Evolutionary conservation across 2,888 invertebrate species (phyloP).

Genomic region (Andrena praecox): DNA sequence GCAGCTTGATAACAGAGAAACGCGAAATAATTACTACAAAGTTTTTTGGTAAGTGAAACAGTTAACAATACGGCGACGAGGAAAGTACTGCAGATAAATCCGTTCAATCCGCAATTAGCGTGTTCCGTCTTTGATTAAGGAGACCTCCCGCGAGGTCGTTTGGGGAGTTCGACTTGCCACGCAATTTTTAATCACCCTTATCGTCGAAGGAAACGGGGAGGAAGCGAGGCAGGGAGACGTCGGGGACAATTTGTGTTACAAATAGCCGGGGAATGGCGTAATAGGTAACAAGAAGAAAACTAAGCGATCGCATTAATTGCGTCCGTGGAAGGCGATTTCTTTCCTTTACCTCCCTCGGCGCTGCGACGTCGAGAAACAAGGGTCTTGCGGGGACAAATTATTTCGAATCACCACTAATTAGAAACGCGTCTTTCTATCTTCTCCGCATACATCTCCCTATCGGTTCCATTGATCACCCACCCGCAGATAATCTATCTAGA

Average conservation of each 20-base stretch:
- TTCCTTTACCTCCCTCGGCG: constrained; percentile 17
- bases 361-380: constrained; percentile 22
- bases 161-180: constrained; percentile 47
- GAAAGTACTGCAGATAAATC: constrained; percentile 32
- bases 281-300: constrained; percentile 78
- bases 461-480: too few species aligned
- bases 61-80: constrained; percentile 5
- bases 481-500: too few species aligned
- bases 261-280: constrained; percentile 69
- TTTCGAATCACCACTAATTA: not conserved
- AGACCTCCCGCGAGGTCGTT: constrained; percentile 43
- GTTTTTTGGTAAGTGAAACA: not conserved
- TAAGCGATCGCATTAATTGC: constrained; percentile 79
- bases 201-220: constrained; percentile 26
- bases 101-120: constrained; percentile 46
- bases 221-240: constrained; percentile 53
- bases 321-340: constrained; percentile 56
- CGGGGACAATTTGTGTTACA: constrained; percentile 75
- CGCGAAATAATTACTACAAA: not conserved
- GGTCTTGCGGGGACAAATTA: constrained; percentile 10
- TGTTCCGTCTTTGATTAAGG: constrained; percentile 58
- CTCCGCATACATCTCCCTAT: too few species aligned
- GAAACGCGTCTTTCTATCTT: too few species aligned
- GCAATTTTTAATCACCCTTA: constrained; percentile 70
- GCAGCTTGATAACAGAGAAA: not conserved